Evolutionary conservation across 2,113 vertebrate genomes (phyloP).

Genomic region (Carassius gibelio): DNA sequence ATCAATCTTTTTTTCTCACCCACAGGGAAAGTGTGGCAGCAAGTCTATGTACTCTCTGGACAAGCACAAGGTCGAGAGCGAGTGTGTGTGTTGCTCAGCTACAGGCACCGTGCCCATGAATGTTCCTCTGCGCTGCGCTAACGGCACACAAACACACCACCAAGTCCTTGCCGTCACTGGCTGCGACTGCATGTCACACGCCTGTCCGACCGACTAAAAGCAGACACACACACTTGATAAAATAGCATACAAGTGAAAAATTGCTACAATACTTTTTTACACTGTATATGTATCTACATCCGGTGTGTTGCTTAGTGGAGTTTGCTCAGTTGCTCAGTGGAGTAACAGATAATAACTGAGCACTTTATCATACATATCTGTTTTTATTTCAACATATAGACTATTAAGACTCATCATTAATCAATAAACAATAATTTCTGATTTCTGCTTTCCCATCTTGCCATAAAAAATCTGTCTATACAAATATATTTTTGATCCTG

Average conservation of each 20-base stretch:
- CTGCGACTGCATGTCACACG: slow-evolving; percentile 76
- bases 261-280: background rate
- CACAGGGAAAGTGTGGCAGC: slow-evolving; percentile 75
- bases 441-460: background rate
- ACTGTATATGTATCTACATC: background rate
- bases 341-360: background rate
- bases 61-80: slow-evolving; percentile 77
- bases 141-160: slow-evolving; percentile 82
- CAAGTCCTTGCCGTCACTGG: slow-evolving; percentile 81
- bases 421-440: background rate
- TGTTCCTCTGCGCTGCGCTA: slow-evolving; percentile 83
- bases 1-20: slow-evolving; percentile 12
- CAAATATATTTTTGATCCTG: background rate
- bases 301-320: background rate
- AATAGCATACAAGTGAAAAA: background rate
- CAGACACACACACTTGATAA: background rate
- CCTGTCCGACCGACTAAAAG: slow-evolving; percentile 45
- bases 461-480: background rate
- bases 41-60: slow-evolving; percentile 86
- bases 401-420: background rate
- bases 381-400: background rate
- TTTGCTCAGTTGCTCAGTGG: background rate
- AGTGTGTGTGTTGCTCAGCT: slow-evolving; percentile 88
- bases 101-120: slow-evolving; percentile 72
- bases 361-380: background rate